These are phyloP conservation scores for Pelobates cultripes DNA, from an alignment of 2,797 vertebrate species.

Conservation along the genomic window DNA sequence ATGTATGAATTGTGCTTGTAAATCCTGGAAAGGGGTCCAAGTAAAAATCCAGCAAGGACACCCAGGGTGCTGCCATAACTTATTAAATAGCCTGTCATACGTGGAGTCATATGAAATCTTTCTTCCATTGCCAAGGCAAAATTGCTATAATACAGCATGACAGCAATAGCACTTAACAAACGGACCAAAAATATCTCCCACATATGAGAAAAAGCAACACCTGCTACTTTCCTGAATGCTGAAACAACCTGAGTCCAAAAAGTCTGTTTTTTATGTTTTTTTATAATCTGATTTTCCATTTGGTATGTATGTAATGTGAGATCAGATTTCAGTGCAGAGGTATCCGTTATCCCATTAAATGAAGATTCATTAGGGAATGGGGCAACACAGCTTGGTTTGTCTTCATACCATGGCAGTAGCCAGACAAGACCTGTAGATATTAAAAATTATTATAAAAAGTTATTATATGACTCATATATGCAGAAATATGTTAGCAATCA, in stretches of 20 bases:
- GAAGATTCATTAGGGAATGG: slow-evolving; percentile 39
- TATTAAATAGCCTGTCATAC: slow-evolving; percentile 85
- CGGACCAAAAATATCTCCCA: slow-evolving; percentile 91
- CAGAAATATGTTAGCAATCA: too few relatives aligned
- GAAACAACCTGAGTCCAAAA: slow-evolving; percentile 76
- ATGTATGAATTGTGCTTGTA: slow-evolving; percentile 75
- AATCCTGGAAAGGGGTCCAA: slow-evolving; percentile 84
- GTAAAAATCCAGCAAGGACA: slow-evolving; percentile 82
- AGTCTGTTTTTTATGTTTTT: slow-evolving; percentile 49
- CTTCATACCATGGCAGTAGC: slow-evolving; percentile 85
- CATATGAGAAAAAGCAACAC: slow-evolving; percentile 81
- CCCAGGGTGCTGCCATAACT: slow-evolving; percentile 91
- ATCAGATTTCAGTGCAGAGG: slow-evolving; percentile 23
- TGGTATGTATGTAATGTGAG: neutral
- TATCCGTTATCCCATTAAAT: neutral
- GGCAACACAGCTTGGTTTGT: slow-evolving; percentile 38
- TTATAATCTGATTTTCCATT: neutral
- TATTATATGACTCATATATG: too few relatives aligned
- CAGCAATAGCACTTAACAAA: slow-evolving; percentile 87
- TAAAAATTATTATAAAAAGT: too few relatives aligned
- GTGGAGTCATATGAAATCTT: slow-evolving; percentile 87
- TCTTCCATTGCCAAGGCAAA: slow-evolving; percentile 93
- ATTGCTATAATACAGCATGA: slow-evolving; percentile 94
- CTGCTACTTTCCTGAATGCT: slow-evolving; percentile 76
- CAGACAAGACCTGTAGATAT: slow-evolving; percentile 81